These are phyloP conservation scores for Dryococelus australis DNA, from an alignment of 2,888 invertebrate species.

Conservation along the genomic window DNA sequence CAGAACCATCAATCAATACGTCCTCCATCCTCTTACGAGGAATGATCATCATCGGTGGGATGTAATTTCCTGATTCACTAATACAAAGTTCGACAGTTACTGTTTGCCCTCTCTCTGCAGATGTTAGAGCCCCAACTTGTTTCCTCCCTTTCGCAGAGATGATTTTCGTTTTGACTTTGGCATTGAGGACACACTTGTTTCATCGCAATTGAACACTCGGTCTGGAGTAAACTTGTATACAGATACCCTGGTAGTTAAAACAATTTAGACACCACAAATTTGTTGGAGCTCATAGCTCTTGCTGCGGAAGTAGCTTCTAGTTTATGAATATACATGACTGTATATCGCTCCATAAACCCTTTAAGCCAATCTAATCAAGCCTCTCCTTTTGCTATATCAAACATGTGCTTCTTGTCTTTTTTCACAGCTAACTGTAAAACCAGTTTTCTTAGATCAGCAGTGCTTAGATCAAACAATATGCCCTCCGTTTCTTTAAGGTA, in stretches of 20 bases:
- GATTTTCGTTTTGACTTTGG: slow-evolving; percentile 49
- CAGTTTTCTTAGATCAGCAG: slow-evolving; percentile 39
- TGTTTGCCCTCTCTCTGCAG: slow-evolving; percentile 47
- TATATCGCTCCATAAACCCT: slow-evolving; percentile 28
- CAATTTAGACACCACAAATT: slow-evolving; percentile 39
- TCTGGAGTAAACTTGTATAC: slow-evolving; percentile 24
- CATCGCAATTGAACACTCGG: slow-evolving; percentile 52
- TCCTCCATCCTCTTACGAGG: slow-evolving; percentile 52
- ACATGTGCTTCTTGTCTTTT: slow-evolving; percentile 43
- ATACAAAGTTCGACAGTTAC: slow-evolving; percentile 45
- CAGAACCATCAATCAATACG: slow-evolving; percentile 51
- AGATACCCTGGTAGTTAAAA: background rate
- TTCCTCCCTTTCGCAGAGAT: slow-evolving; percentile 53
- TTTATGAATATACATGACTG: slow-evolving; percentile 36
- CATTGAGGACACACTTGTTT: slow-evolving; percentile 54
- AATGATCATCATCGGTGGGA: slow-evolving; percentile 55
- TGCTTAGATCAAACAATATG: slow-evolving; percentile 43
- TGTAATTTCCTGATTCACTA: slow-evolving; percentile 51
- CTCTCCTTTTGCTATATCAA: slow-evolving; percentile 41
- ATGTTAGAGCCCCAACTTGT: slow-evolving; percentile 43
- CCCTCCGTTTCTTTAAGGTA: slow-evolving; percentile 40
- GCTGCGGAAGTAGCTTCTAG: slow-evolving; percentile 43
- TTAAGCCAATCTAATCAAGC: slow-evolving; percentile 45
- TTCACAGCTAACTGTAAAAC: slow-evolving; percentile 45
- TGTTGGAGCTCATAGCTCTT: slow-evolving; percentile 43